A percentile compares a stretch with the other conserved stretches of the same genome.
These are phyloP conservation scores for Callionymus lyra DNA, from an alignment of 2,113 vertebrate genomes.

Conservation along the genomic window DNA sequence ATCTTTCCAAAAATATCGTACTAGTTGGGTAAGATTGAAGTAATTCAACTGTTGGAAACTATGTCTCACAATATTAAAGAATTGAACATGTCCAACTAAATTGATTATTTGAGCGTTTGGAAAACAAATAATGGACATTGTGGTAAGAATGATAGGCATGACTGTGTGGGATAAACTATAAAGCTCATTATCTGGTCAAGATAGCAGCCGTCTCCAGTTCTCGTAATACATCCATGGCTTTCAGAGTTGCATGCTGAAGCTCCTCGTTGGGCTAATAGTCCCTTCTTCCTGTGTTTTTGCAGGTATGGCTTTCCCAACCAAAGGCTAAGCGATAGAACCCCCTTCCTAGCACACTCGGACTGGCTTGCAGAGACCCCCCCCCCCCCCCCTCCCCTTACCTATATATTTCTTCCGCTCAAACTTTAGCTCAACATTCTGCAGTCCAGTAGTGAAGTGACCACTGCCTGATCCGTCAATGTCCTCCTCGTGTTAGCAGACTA, in stretches of 20 bases:
- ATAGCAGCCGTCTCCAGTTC: constrained; percentile 40
- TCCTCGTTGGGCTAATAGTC: constrained; percentile 80
- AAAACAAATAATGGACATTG: too few species aligned
- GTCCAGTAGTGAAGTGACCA: constrained; percentile 48
- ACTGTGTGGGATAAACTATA: too few species aligned
- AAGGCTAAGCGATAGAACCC: constrained; percentile 82
- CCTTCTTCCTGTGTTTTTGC: constrained; percentile 91
- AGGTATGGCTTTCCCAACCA: constrained; percentile 99
- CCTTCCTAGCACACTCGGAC: constrained; percentile 54
- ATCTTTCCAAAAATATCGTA: too few species aligned
- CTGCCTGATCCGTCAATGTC: constrained; percentile 41
- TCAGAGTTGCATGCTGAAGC: constrained; percentile 22
- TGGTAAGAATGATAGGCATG: too few species aligned
- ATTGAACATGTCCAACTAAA: too few species aligned
- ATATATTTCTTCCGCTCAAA: constrained; percentile 38
- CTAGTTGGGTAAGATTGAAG: too few species aligned
- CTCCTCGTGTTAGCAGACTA: constrained; percentile 59
- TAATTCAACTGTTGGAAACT: too few species aligned
- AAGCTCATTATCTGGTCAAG: too few species aligned
- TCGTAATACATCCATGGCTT: constrained; percentile 42
- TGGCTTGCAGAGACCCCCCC: constrained; percentile 50
- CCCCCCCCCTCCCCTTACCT: neutral
- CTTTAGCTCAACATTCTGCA: constrained; percentile 46
- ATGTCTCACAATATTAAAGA: too few species aligned
- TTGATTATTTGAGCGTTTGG: too few species aligned